Evolutionary conservation across 1,140 invertebrate species (phyloP), one percentile per base, ranked within the genome.

Genomic region (Cecropterus lyciades): DNA sequence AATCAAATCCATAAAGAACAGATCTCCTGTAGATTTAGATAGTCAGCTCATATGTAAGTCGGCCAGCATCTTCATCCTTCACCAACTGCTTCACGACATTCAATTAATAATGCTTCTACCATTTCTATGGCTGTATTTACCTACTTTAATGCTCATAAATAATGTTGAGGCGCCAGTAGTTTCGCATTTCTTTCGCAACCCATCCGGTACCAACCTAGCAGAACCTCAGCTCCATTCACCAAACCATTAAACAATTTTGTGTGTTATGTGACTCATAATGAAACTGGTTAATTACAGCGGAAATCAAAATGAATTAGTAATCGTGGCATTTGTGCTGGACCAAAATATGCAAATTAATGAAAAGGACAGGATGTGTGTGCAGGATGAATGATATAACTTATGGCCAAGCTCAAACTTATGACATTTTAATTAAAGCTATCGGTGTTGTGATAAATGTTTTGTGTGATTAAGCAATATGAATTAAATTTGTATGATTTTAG

Each of bases 311-410:
- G 46, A 62, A 62, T 62, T 51, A 62, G 51, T 62, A 51, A 62
- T 62, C 46, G 59, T 30, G 37, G 33, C 17, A 60, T 56, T 56
- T 56, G 53, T 62, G 33, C 45, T 49, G 57, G 15, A 62, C 59
- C 59, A 62, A 62, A 62, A 62, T 62, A 51, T 62, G 59, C 59
- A 51, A 62, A 62, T 62, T 30, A 51, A 62, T 51, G 57, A 62
- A 62, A 49, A 51, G 46, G 59, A 62, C 59, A 62, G 59, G 59
- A 62, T 59, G 27, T 62, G 57, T 62, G 17, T 33, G 42, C 59
- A 62, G 59, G 59, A 62, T 62, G 59, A 37, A 49, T 62, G 57
- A 62, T 42, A 62, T 51, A 62, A 62, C 40, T 51, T 51, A 46
- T 62, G 11, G 42, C 43, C 48, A 49, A 49, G 30, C 45, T 56